phyloP scores from a whole-genome alignment of 2,113 vertebrate genomes.

The Alligator sinensis region DNA sequence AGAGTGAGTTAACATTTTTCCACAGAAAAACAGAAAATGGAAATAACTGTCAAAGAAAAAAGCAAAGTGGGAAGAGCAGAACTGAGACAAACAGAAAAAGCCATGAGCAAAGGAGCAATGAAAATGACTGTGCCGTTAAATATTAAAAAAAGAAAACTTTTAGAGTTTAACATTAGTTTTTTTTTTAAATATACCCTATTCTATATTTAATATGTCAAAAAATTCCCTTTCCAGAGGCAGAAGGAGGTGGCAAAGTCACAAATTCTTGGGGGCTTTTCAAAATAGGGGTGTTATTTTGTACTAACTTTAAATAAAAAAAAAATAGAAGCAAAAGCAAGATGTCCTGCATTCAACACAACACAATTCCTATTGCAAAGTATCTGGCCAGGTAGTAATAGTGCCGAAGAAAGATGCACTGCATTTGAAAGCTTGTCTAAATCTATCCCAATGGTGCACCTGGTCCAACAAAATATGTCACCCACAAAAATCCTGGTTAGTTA shows the following conservation, averaged over 20 bases:
- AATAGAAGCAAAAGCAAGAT: neutral
- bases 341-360: neutral
- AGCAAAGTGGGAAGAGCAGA: neutral
- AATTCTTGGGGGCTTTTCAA: neutral
- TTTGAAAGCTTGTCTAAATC: too few species aligned
- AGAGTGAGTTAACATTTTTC: too few species aligned
- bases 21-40: neutral
- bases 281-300: neutral
- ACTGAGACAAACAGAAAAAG: neutral
- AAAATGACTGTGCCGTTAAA: slow-evolving; percentile 14
- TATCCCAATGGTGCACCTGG: too few species aligned
- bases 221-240: slow-evolving; percentile 16
- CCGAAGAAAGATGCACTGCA: too few species aligned
- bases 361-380: neutral
- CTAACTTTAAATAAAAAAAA: neutral
- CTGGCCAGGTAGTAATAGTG: neutral
- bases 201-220: slow-evolving; percentile 24
- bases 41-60: neutral
- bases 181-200: neutral
- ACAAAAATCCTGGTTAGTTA: too few species aligned
- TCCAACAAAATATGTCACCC: too few species aligned
- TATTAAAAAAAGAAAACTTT: slow-evolving; percentile 17
- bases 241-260: neutral
- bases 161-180: neutral
- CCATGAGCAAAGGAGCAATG: neutral